phyloP scores from a whole-genome alignment of 2,888 invertebrate genomes.

The Lasioglossum leucozonium region DNA sequence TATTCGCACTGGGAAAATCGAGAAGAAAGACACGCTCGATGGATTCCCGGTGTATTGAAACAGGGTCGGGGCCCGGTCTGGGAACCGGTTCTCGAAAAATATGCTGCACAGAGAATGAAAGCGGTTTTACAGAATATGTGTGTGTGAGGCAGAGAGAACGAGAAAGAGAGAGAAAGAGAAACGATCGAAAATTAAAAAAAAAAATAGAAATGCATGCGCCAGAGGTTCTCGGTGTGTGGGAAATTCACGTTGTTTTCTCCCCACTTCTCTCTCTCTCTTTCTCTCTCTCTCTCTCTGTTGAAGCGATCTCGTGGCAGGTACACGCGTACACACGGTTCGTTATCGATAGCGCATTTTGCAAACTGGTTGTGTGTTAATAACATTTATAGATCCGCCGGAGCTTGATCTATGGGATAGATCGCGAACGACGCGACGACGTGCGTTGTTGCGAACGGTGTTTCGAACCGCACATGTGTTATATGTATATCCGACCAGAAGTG shows the following conservation, averaged over 20 bases:
- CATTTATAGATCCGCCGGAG: constrained; percentile 3
- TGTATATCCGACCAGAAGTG: background rate
- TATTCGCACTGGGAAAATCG: constrained; percentile 27
- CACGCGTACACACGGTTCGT: background rate
- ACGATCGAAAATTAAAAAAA: background rate
- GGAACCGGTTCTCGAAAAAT: constrained; percentile 32
- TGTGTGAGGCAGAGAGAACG: background rate
- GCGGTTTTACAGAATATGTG: background rate
- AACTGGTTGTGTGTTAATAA: constrained; percentile 12
- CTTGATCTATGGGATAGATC: constrained; percentile 1
- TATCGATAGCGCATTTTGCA: constrained; percentile 6
- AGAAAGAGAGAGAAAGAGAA: background rate
- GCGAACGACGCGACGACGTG: constrained; percentile 3
- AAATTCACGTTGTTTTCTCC: constrained; percentile 12
- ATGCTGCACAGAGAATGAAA: constrained; percentile 5
- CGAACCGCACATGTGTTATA: background rate
- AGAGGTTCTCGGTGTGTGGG: background rate
- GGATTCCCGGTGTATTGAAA: constrained; percentile 13
- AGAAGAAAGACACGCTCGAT: constrained; percentile 3
- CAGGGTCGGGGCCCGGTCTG: background rate
- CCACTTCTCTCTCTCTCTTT: background rate
- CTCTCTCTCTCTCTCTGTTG: background rate
- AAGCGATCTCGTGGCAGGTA: background rate
- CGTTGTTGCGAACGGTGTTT: background rate
- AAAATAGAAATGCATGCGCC: background rate